phyloP scores from a whole-genome alignment of 2,113 vertebrate species.

The Gobio gobio region DNA sequence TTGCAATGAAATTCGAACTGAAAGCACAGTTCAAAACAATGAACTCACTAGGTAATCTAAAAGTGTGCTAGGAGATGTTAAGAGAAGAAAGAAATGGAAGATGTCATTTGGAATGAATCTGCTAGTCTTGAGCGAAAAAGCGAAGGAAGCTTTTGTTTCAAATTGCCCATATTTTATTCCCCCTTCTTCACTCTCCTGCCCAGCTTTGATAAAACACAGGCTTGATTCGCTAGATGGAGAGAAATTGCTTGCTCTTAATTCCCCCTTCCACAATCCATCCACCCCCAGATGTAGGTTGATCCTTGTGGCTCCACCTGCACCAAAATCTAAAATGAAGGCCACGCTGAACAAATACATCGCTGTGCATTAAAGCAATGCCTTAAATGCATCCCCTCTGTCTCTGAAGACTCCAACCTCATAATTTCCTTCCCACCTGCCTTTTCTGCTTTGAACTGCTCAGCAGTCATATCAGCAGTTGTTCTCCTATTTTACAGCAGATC shows the following conservation, averaged over 20 bases:
- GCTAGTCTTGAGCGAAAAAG: constrained; percentile 11
- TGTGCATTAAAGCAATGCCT: constrained; percentile 44
- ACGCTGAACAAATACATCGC: constrained; percentile 56
- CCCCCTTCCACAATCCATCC: constrained; percentile 31
- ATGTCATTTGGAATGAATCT: constrained; percentile 47
- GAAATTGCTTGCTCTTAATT: constrained; percentile 26
- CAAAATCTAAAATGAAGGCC: constrained; percentile 43
- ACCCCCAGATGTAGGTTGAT: constrained; percentile 49
- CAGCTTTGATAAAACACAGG: constrained; percentile 42
- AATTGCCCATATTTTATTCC: constrained; percentile 43
- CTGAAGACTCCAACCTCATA: constrained; percentile 48
- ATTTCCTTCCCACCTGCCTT: constrained; percentile 24
- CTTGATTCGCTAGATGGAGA: constrained; percentile 22
- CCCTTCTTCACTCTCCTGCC: background rate
- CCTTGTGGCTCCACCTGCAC: constrained; percentile 32
- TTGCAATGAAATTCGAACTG: background rate
- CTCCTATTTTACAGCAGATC: constrained; percentile 42
- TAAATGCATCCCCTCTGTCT: constrained; percentile 16
- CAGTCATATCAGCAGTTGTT: constrained; percentile 25
- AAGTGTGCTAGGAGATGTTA: background rate
- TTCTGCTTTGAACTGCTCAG: constrained; percentile 23
- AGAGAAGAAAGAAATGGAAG: constrained; percentile 17
- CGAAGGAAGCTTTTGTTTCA: constrained; percentile 30
- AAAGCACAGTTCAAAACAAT: background rate
- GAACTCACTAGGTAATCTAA: background rate